A percentile compares a stretch with the other conserved stretches of the same genome.
Evolutionary conservation across 1,140 invertebrate genomes (phyloP).

Genomic region (Coelopa frigida): DNA sequence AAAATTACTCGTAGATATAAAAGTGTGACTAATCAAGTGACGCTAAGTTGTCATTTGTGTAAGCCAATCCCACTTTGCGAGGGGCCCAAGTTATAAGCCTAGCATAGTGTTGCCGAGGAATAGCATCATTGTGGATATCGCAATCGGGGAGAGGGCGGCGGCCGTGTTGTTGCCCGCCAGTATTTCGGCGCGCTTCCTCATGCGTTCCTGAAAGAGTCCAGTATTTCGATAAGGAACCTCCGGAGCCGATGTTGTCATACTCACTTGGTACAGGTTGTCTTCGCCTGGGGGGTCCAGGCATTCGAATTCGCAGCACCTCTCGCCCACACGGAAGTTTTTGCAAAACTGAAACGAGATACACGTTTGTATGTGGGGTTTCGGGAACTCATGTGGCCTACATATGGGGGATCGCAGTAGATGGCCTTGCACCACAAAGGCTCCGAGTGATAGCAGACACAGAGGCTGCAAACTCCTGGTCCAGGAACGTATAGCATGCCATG

Average conservation of each 20-base stretch:
- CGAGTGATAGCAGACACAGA: constrained; percentile 78
- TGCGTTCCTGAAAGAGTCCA: constrained; percentile 39
- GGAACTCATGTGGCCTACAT: constrained; percentile 53
- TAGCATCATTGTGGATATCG: constrained; percentile 40
- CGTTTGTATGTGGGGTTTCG: not conserved
- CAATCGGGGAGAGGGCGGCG: constrained; percentile 24
- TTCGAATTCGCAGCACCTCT: constrained; percentile 69
- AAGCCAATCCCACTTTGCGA: no score
- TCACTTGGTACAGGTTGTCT: constrained; percentile 50
- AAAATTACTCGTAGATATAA: no score
- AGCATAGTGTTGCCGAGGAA: constrained; percentile 34
- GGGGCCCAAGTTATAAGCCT: constrained; percentile 39
- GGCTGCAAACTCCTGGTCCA: constrained; percentile 74
- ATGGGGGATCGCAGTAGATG: constrained; percentile 77
- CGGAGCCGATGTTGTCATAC: not conserved
- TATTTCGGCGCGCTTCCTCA: constrained; percentile 50
- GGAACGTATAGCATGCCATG: constrained; percentile 77
- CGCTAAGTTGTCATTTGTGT: no score
- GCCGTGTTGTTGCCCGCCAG: constrained; percentile 52
- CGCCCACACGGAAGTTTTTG: constrained; percentile 65
- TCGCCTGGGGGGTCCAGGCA: constrained; percentile 63
- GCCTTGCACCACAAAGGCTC: constrained; percentile 79
- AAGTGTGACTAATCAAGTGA: no score
- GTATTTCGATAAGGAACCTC: not conserved
- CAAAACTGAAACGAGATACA: constrained; percentile 54